Evolutionary conservation across 2,113 vertebrate species (phyloP), one percentile per base, ranked within the genome.

Genomic region (Trichomycterus rosablanca): DNA sequence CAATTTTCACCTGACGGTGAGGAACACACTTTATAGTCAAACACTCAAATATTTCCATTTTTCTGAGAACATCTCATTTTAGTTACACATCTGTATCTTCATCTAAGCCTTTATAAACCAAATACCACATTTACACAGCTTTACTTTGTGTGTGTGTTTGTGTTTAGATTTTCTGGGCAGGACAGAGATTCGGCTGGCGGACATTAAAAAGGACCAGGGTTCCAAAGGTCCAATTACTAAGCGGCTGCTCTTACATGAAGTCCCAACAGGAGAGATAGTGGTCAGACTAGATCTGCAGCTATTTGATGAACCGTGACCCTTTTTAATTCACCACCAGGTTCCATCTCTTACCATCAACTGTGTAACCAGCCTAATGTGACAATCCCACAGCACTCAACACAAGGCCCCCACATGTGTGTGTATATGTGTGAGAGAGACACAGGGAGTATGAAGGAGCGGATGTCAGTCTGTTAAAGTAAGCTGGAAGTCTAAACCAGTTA

Each of bases 171-270:
- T 99, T 76, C 72, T 99, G 77, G 96, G 96, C 61, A 90, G 96
- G 79, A 99, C 96, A 15, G 96, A 99, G 83, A 99, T 99, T 81
- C 93, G 95, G 3, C 88, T 98, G 81, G 92, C 96, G 0, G 96
- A 99, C 74, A 98, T 99, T 75, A 99, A 97, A 85, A 96, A 93
- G 82, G 96, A 99, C 81, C 96, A 99, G 83, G 96, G 95, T 22
- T 95, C 95, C 23, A 99, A 99, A 77, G 96, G 96, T 46, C 96
- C 96, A 5, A 95, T 99, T 32, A 97, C 95, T 0, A 98, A 98
- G 77, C 89, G 96, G 83, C 86, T 99, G 66, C 92, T 99, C 14
- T 87, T 99, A 51, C 96, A 99, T 0, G 96, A 99, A 76, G 96
- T 99, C 48, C 95, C 95, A n/a, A 99, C 96, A 0, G 96, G 96